A percentile compares a stretch with the other conserved stretches of the same genome.
These are phyloP conservation scores for Nineta flava DNA, from an alignment of 2,888 invertebrate genomes.

Conservation along the genomic window DNA sequence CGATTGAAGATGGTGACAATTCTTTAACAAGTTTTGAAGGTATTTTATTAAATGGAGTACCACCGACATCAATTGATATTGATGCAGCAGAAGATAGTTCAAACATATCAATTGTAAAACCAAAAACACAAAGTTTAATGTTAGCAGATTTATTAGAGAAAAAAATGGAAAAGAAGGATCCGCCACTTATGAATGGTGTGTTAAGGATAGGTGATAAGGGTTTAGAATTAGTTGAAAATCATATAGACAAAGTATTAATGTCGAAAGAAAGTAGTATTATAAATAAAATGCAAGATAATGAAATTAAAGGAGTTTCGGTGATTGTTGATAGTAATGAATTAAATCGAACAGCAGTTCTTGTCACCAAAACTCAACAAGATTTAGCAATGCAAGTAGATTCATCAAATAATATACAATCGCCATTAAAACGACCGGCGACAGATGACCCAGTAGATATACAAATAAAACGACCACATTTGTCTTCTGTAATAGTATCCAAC, in stretches of 20 bases:
- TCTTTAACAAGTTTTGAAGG: constrained; percentile 48
- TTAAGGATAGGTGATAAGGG: constrained; percentile 40
- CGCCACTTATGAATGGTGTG: constrained; percentile 38
- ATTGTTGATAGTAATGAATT: constrained; percentile 11
- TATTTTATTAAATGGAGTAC: constrained; percentile 37
- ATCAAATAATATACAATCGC: constrained; percentile 13
- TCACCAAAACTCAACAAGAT: constrained; percentile 16
- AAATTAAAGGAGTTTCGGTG: constrained; percentile 15
- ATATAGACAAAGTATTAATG: constrained; percentile 33
- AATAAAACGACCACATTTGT: constrained; percentile 24
- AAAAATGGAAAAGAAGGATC: constrained; percentile 42
- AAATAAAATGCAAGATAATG: constrained; percentile 18
- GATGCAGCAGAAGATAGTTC: constrained; percentile 38
- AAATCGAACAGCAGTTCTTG: constrained; percentile 10
- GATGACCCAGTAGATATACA: constrained; percentile 29
- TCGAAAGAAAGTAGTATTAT: constrained; percentile 19
- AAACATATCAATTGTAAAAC: constrained; percentile 26
- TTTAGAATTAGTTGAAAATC: constrained; percentile 42
- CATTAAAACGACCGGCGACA: constrained; percentile 21
- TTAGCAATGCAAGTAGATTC: constrained; percentile 25
- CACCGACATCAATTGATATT: constrained; percentile 30
- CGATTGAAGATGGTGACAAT: constrained; percentile 38
- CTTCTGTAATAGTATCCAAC: constrained; percentile 18
- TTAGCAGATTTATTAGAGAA: constrained; percentile 70
- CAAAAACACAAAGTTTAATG: constrained; percentile 50